Conservation (phyloP, 2,888 invertebrate genomes). For the Drosophila mulleri region DNA sequence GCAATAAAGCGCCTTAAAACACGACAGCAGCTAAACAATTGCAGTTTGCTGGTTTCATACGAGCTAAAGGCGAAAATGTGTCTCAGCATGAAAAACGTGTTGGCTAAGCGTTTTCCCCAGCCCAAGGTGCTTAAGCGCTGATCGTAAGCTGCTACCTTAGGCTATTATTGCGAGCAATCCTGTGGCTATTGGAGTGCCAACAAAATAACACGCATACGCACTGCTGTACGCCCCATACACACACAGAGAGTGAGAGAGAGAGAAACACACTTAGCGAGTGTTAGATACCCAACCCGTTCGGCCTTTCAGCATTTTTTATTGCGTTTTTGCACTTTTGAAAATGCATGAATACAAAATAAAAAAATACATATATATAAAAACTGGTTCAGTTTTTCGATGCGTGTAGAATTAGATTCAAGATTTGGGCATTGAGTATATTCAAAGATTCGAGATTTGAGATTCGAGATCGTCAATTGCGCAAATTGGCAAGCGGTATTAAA, state of each 20-base stretch:
- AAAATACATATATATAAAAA: constrained; percentile 64
- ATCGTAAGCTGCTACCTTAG: constrained; percentile 41
- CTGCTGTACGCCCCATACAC: constrained; percentile 43
- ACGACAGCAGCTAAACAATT: constrained; percentile 20
- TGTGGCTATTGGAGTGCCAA: constrained; percentile 40
- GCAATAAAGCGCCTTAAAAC: constrained; percentile 9
- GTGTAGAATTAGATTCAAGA: constrained; percentile 63
- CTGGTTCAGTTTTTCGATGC: constrained; percentile 62
- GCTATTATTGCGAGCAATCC: constrained; percentile 56
- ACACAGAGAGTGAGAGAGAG: constrained; percentile 2
- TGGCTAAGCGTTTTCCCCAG: constrained; percentile 1
- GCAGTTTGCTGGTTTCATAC: constrained; percentile 6
- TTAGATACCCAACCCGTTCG: constrained; percentile 58
- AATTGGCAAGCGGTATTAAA: constrained; percentile 64
- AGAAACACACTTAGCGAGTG: constrained; percentile 14
- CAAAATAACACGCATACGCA: constrained; percentile 67
- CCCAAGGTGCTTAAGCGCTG: constrained; percentile 24
- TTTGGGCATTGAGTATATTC: constrained; percentile 20
- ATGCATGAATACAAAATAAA: constrained; percentile 8
- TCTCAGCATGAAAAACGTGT: constrained; percentile 36
- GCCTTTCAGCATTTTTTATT: constrained; percentile 65
- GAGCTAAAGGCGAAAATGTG: constrained; percentile 24
- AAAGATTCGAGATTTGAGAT: constrained; percentile 53
- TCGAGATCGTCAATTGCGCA: constrained; percentile 58
- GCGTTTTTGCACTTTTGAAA: constrained; percentile 63